phyloP scores from a whole-genome alignment of 2,888 invertebrate species.

The Torymus texanus region DNA sequence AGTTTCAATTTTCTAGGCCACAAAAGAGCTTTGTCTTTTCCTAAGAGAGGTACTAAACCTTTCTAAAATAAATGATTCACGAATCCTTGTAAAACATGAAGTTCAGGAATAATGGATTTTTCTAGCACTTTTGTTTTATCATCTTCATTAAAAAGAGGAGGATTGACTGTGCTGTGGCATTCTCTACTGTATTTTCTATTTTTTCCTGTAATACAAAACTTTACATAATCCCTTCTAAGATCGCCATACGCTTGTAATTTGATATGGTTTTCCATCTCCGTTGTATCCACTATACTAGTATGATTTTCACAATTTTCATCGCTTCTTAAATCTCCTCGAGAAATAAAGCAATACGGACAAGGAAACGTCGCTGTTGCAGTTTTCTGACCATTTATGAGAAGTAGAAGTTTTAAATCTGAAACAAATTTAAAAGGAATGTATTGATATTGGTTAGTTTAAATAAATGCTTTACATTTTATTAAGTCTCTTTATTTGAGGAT shows the following conservation, averaged over 20 bases:
- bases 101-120: conserved; percentile 11
- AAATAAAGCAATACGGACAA: no score
- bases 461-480: no score
- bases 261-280: no score
- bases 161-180: not conserved
- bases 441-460: no score
- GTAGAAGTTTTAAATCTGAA: no score
- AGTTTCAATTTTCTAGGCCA: conserved; percentile 2
- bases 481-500: not conserved
- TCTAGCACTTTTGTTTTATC: not conserved
- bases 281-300: no score
- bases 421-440: no score
- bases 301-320: no score
- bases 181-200: not conserved
- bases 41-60: conserved; percentile 4
- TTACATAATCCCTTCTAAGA: not conserved
- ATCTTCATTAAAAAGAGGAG: no score
- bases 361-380: no score
- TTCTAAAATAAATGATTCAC: conserved; percentile 1
- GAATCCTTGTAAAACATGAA: conserved; percentile 21
- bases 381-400: no score
- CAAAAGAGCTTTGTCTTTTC: not conserved
- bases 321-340: no score
- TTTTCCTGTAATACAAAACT: not conserved
- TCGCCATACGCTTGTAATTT: not conserved